phyloP scores from a whole-genome alignment of 1,140 invertebrate species.

The Trinorchestia longiramus region DNA sequence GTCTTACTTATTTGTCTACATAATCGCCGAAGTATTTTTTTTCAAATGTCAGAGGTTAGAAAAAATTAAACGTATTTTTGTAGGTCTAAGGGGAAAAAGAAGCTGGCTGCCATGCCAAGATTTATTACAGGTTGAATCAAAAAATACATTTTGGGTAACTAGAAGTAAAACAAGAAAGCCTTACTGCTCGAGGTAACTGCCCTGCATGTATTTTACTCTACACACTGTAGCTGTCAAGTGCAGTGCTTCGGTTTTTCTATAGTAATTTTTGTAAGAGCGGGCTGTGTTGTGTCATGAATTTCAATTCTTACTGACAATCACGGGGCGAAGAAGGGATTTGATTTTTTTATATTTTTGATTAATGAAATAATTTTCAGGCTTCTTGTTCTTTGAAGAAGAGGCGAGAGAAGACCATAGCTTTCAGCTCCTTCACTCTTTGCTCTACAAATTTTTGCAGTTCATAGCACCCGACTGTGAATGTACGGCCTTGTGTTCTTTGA shows the following conservation, averaged over 20 bases:
- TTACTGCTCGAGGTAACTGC: not conserved
- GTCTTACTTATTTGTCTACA: too few species aligned
- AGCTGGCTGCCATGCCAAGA: not conserved
- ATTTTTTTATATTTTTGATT: not conserved
- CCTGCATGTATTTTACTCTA: not conserved
- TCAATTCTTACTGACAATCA: not conserved
- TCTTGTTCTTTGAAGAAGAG: not conserved
- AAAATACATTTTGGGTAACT: not conserved
- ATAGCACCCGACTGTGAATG: too few species aligned
- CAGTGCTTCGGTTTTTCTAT: not conserved
- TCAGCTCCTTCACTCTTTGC: not conserved
- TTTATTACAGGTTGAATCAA: not conserved
- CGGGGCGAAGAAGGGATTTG: not conserved
- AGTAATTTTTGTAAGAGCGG: not conserved
- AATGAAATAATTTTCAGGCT: not conserved
- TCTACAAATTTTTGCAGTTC: not conserved
- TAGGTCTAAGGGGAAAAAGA: not conserved
- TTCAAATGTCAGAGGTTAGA: too few species aligned
- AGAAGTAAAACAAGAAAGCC: not conserved
- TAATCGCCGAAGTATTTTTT: too few species aligned
- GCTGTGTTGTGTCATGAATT: not conserved
- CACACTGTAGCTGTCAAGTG: not conserved
- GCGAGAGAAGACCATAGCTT: not conserved
- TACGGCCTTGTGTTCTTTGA: too few species aligned
- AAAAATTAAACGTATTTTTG: not conserved